Base-by-base conservation (phyloP, 1,140 invertebrate species). In the Artemia franciscana region DNA sequence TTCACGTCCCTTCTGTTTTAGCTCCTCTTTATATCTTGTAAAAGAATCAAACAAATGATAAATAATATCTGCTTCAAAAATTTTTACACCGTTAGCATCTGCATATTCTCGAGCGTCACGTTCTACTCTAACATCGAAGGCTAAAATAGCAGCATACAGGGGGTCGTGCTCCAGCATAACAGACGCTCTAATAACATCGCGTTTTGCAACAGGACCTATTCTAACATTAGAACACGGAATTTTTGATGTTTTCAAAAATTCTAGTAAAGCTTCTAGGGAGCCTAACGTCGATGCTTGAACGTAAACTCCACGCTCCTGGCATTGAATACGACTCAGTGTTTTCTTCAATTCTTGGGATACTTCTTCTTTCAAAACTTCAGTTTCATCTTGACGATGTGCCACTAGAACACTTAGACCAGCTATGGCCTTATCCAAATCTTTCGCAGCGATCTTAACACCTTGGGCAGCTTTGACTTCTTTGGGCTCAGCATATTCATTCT, bases 1-100 rank as follows among this genome's bases (percentile, higher is more conserved):
- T 66, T 96, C 90, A 12, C 92, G 81, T 71, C 93, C 95, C 71
- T 85, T 84, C 69, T 84, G 81, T 70, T 87, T 91, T n/a, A 97
- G 75, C 67, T 98, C 91, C 60, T 97, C 91, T 61, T 90, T 78
- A 73, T 93, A 97, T 18, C 85, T 84, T 65, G 84, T 93, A 76
- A 99, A 99, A 72, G 88, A 87, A 74, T 99, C 95, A 76, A 98
- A 97, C 64, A 99, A 76, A 78, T 99, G 96, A 76, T 99, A 99
- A 70, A 99, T 99, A 72, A 99, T 99, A 74, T 99, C 94, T 2
- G 96, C 96, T 63, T 93, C 86, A 80, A 98, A 98, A 69, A 98
- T 94, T 75, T 86, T 91, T 56, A 99, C 91, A 60, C 89, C 90
- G 57, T 94, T 72, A 59, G 82, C 81, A 70, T 98, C 94, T 0